Conservation (phyloP, 2,888 invertebrate genomes). For the Hemicrepidius hirtus region DNA sequence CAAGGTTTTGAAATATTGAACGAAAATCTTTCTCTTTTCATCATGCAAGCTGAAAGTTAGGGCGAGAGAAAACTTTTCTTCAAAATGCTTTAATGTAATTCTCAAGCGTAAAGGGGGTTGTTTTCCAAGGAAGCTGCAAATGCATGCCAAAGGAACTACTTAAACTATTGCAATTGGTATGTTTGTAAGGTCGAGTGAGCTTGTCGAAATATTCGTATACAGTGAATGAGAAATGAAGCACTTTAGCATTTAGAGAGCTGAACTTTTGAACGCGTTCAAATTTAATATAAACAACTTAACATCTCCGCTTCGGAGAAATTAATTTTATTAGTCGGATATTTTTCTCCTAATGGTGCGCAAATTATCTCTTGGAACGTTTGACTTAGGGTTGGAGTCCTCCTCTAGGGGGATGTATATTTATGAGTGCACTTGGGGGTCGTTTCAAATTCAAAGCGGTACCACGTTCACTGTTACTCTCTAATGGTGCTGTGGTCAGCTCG, state of each 20-base stretch:
- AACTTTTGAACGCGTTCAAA: conserved; percentile 7
- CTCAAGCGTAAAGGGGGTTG: not conserved
- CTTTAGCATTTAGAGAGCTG: not conserved
- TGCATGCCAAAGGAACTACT: not conserved
- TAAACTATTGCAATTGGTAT: not conserved
- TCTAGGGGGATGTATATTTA: conserved; percentile 11
- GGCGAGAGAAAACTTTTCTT: too few relatives aligned
- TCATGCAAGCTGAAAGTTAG: too few relatives aligned
- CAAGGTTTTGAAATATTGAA: too few relatives aligned
- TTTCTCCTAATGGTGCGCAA: conserved; percentile 3
- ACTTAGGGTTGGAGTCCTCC: not conserved
- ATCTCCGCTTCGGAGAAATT: not conserved
- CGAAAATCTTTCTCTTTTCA: too few relatives aligned
- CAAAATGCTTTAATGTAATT: too few relatives aligned
- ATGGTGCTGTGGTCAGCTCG: conserved; percentile 36
- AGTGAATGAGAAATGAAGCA: not conserved
- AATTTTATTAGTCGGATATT: not conserved
- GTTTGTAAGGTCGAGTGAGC: not conserved
- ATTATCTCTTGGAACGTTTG: conserved; percentile 2
- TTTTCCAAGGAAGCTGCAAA: not conserved
- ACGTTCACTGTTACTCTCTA: conserved; percentile 18
- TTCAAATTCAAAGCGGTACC: conserved; percentile 22
- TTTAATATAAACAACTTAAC: conserved; percentile 17
- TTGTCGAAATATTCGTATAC: not conserved
- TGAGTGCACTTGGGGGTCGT: conserved; percentile 4